Conservation (phyloP, 2,888 invertebrate species). For the Pseudanteris insignis region DNA sequence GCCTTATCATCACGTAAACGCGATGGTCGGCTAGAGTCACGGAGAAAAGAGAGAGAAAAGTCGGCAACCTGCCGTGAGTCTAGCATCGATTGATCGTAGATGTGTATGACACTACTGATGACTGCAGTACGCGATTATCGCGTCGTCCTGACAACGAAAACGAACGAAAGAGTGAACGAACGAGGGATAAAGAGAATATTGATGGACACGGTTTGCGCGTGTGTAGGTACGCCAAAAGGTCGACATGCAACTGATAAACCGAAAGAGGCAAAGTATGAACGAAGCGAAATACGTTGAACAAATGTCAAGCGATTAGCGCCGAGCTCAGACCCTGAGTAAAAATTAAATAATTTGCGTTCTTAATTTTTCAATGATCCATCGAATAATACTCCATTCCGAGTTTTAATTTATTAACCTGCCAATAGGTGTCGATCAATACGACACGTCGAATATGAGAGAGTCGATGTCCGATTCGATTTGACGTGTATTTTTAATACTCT, state of each 20-base stretch:
- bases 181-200: constrained; percentile 42
- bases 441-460: too few relatives aligned
- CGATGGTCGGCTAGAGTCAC: too few relatives aligned
- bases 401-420: too few relatives aligned
- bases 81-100: constrained; percentile 38
- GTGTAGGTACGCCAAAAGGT: constrained; percentile 39
- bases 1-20: too few relatives aligned
- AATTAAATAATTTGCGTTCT: too few relatives aligned
- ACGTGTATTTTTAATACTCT: too few relatives aligned
- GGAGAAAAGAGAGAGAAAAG: neutral
- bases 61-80: constrained; percentile 22
- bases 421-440: too few relatives aligned
- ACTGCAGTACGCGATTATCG: constrained; percentile 42
- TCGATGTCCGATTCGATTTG: too few relatives aligned
- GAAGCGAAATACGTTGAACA: constrained; percentile 20
- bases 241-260: constrained; percentile 29
- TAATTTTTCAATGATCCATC: too few relatives aligned
- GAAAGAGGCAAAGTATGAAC: constrained; percentile 13
- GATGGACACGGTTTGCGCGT: constrained; percentile 37
- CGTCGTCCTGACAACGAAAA: constrained; percentile 44
- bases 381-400: too few relatives aligned
- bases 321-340: constrained; percentile 13
- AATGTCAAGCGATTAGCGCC: constrained; percentile 27
- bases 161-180: constrained; percentile 45
- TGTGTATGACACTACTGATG: constrained; percentile 41